Evolutionary conservation across 30 jellyfish, hydroid and myxozoan genomes (phyloP).

Genomic region (Aurelia aurita complex sp. Pacific): DNA sequence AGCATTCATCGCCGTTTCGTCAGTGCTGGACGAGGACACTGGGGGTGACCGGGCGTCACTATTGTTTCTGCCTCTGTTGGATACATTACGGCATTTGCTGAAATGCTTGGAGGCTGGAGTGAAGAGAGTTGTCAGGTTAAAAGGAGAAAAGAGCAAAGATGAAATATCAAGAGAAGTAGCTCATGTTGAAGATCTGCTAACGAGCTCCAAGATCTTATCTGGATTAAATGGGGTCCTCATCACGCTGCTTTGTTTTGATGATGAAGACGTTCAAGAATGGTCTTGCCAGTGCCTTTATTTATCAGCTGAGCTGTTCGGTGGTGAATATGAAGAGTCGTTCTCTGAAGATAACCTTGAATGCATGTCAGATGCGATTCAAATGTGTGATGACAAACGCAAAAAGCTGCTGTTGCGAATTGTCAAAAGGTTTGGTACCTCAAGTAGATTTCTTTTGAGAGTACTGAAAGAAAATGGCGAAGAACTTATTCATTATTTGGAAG

Average conservation of each 20-base stretch:
- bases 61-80: slow-evolving; percentile 74
- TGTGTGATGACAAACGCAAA: slow-evolving; percentile 56
- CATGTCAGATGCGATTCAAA: slow-evolving; percentile 65
- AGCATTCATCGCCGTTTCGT: slow-evolving; percentile 83
- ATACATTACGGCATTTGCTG: slow-evolving; percentile 73
- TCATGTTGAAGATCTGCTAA: slow-evolving; percentile 73
- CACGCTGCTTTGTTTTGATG: slow-evolving; percentile 78
- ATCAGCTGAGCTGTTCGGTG: slow-evolving; percentile 94
- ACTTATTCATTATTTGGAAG: slow-evolving; percentile 18
- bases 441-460: slow-evolving; percentile 15
- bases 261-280: slow-evolving; percentile 86
- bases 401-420: slow-evolving; percentile 76
- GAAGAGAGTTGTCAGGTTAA: slow-evolving; percentile 71
- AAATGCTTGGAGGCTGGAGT: slow-evolving; percentile 74
- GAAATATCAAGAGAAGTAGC: slow-evolving; percentile 32
- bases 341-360: slow-evolving; percentile 80
- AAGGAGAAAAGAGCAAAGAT: slow-evolving; percentile 5
- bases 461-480: slow-evolving; percentile 44
- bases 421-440: slow-evolving; percentile 77
- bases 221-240: slow-evolving; percentile 85
- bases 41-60: slow-evolving; percentile 46
- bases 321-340: slow-evolving; percentile 76
- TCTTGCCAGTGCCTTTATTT: slow-evolving; percentile 91
- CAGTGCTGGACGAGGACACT: slow-evolving; percentile 72
- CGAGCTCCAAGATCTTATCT: slow-evolving; percentile 46